phyloP scores from a whole-genome alignment of 2,888 invertebrate species.

The Aporophyla lueneburgensis region DNA sequence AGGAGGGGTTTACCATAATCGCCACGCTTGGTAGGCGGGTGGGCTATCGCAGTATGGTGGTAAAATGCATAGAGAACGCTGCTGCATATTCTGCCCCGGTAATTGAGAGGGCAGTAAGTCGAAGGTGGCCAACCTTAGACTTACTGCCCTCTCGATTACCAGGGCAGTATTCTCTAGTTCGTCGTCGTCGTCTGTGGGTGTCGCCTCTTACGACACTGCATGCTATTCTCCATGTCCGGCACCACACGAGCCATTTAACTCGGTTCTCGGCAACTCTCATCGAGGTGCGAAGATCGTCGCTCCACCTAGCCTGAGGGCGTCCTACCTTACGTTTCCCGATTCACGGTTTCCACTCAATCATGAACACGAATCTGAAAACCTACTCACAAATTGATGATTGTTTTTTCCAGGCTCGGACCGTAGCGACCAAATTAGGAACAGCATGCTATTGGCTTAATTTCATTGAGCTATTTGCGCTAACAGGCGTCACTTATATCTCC shows the following conservation, averaged over 20 bases:
- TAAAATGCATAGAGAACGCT: no score
- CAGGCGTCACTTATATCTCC: conserved; percentile 97
- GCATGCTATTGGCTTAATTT: conserved; percentile 96
- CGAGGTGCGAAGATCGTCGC: background rate
- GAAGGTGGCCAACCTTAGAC: no score
- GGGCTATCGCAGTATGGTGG: no score
- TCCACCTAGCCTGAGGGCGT: background rate
- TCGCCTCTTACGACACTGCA: no score
- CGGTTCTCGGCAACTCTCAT: background rate
- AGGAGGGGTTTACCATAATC: no score
- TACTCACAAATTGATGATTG: background rate
- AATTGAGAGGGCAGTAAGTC: no score
- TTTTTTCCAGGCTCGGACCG: conserved; percentile 83
- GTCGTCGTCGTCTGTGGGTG: no score
- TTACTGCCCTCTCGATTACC: no score
- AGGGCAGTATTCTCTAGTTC: no score
- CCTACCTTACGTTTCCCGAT: background rate
- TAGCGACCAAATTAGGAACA: conserved; percentile 92
- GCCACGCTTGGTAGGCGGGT: no score
- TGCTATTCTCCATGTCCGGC: no score
- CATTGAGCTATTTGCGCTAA: conserved; percentile 96
- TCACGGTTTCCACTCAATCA: background rate
- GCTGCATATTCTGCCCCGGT: no score
- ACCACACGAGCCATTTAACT: background rate
- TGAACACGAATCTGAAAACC: background rate